phyloP scores from a whole-genome alignment of 2,113 vertebrate genomes.

The Progne subis region DNA sequence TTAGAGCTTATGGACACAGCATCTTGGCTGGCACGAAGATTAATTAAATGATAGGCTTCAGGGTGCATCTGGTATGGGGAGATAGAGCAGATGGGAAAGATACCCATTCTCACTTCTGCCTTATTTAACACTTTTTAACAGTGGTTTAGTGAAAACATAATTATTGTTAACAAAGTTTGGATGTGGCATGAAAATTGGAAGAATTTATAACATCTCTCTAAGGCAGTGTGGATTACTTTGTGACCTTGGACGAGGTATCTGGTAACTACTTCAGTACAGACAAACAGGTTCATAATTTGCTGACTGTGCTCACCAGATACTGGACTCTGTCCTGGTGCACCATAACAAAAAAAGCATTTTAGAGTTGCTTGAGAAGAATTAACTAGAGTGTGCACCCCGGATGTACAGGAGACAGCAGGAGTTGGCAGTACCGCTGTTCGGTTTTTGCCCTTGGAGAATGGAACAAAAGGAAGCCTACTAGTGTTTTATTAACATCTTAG shows the following conservation, averaged over 20 bases:
- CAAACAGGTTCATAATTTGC: not conserved
- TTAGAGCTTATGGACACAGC: not conserved
- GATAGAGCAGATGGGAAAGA: not conserved
- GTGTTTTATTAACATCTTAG: conserved; percentile 39
- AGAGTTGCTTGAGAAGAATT: not conserved
- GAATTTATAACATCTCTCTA: not conserved
- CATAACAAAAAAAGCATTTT: not conserved
- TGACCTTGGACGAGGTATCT: not conserved
- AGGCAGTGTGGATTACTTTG: not conserved
- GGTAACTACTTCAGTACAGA: not conserved
- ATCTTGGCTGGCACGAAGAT: not conserved
- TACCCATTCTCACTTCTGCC: not conserved
- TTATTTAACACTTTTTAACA: not conserved
- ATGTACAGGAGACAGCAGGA: not conserved
- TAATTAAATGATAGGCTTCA: not conserved
- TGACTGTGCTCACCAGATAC: not conserved
- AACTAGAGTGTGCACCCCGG: not conserved
- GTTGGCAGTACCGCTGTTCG: not conserved
- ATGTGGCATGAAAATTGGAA: not conserved
- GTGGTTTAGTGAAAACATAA: not conserved
- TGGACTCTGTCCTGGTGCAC: not conserved
- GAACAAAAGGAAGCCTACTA: conserved; percentile 25
- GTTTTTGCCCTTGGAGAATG: conserved; percentile 27
- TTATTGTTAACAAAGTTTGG: not conserved
- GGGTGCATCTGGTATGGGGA: not conserved